A percentile compares a stretch with the other conserved stretches of the same genome.
These are phyloP conservation scores for Eurois occulta DNA, from an alignment of 2,888 invertebrate species.

Conservation along the genomic window DNA sequence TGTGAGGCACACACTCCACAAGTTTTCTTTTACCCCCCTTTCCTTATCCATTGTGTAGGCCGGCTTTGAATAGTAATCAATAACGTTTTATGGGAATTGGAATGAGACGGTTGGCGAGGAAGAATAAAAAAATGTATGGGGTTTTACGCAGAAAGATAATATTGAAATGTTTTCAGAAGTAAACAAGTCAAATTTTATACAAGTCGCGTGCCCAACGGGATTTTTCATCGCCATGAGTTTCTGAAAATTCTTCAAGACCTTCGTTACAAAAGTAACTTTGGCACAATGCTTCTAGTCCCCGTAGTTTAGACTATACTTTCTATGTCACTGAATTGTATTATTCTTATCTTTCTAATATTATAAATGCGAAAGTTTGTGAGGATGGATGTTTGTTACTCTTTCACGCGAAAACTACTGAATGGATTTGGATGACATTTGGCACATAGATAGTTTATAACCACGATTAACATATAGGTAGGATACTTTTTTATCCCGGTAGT, in stretches of 20 bases:
- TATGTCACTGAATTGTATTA: not conserved
- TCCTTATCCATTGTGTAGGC: conserved; percentile 17
- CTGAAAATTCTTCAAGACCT: not conserved
- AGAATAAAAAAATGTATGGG: not conserved
- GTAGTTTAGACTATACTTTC: not conserved
- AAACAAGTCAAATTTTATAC: not conserved
- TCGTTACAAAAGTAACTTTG: not conserved
- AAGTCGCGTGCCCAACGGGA: not conserved
- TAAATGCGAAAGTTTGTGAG: too few species aligned
- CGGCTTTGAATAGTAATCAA: conserved; percentile 28
- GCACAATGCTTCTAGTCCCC: not conserved
- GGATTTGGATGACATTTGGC: too few species aligned
- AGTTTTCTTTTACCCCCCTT: not conserved
- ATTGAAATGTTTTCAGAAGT: not conserved
- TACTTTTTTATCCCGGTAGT: too few species aligned
- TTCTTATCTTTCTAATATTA: too few species aligned
- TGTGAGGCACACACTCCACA: conserved; percentile 28
- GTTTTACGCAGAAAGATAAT: not conserved
- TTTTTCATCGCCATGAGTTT: not conserved
- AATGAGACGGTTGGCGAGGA: not conserved
- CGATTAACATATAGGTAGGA: too few species aligned
- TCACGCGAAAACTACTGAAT: too few species aligned
- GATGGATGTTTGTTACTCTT: too few species aligned
- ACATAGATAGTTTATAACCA: too few species aligned
- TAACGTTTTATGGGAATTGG: conserved; percentile 5